phyloP scores from a whole-genome alignment of 1,140 invertebrate species.

The Drosophila micromelanica region DNA sequence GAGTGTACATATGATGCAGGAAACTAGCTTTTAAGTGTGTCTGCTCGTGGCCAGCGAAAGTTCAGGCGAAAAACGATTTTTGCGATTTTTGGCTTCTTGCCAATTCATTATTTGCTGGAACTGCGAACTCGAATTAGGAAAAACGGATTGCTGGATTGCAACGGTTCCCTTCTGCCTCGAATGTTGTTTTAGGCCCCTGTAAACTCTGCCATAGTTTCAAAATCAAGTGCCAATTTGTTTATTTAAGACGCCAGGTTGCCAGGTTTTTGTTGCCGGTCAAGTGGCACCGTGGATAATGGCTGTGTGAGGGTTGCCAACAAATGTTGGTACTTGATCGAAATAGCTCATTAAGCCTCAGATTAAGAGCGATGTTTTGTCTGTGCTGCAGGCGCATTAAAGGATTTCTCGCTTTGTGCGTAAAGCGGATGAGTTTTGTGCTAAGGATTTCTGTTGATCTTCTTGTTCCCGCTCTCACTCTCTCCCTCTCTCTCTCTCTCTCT shows the following conservation, averaged over 20 bases:
- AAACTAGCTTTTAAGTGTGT: conserved; percentile 78
- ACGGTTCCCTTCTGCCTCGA: conserved; percentile 13
- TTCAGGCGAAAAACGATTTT: conserved; percentile 58
- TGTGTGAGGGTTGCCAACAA: not conserved
- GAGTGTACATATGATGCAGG: conserved; percentile 46
- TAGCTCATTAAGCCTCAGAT: conserved; percentile 59
- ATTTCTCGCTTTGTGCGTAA: conserved; percentile 37
- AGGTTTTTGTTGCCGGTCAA: conserved; percentile 42
- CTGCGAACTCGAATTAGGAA: not conserved
- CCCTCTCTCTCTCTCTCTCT: not conserved
- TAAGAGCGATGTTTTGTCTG: conserved; percentile 64
- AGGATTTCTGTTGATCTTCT: conserved; percentile 10
- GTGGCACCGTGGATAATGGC: conserved; percentile 46
- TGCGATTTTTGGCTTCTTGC: conserved; percentile 29
- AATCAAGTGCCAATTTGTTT: conserved; percentile 57
- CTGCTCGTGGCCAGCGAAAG: conserved; percentile 52
- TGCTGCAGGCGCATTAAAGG: conserved; percentile 62
- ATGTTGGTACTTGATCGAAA: conserved; percentile 10
- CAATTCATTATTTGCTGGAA: conserved; percentile 46
- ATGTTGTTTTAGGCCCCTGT: conserved; percentile 16
- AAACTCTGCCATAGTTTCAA: conserved; percentile 45
- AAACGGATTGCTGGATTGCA: not conserved
- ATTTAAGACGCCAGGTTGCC: conserved; percentile 1
- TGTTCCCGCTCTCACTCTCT: not conserved
- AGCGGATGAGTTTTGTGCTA: conserved; percentile 48